Percentiles rank a stretch among this genome's conserved stretches.
Conservation (phyloP, 2,113 vertebrate species). For the Hemibagrus wyckioides region DNA sequence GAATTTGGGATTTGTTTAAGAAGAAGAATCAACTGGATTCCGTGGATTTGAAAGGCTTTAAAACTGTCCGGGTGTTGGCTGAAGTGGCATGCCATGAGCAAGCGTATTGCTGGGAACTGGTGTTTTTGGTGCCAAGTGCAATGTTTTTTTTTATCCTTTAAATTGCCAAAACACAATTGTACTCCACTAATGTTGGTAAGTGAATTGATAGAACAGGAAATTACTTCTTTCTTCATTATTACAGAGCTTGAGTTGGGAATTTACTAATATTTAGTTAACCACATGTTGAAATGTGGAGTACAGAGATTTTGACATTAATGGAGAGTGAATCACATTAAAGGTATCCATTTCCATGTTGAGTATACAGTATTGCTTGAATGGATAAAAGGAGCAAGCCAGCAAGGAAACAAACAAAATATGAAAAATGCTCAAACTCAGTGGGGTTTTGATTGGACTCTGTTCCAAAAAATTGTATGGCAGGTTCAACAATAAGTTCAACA, state of each 20-base stretch:
- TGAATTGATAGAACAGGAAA: conserved; percentile 35
- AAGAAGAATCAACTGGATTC: neutral
- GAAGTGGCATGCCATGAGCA: conserved; percentile 22
- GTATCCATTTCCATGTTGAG: conserved; percentile 35
- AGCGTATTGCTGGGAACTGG: conserved; percentile 27
- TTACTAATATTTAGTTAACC: conserved; percentile 35
- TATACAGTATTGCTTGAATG: conserved; percentile 13
- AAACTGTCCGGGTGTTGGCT: conserved; percentile 27
- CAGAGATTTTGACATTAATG: conserved; percentile 25
- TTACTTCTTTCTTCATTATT: conserved; percentile 39
- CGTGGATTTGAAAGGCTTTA: conserved; percentile 18
- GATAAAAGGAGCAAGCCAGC: conserved; percentile 15
- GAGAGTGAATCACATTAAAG: conserved; percentile 28
- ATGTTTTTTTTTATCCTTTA: conserved; percentile 34
- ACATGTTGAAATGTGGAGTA: conserved; percentile 37
- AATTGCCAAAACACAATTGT: conserved; percentile 27
- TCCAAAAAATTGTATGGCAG: neutral
- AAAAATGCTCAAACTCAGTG: neutral
- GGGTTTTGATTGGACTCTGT: conserved; percentile 2
- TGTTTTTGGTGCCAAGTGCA: conserved; percentile 24
- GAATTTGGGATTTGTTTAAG: conserved; percentile 17
- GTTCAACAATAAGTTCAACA: conserved; percentile 17
- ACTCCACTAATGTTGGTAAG: conserved; percentile 12
- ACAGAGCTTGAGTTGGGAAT: conserved; percentile 19
- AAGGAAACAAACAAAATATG: conserved; percentile 16